These are phyloP conservation scores for Syngnathus floridae DNA, from an alignment of 2,113 vertebrate genomes.

Conservation along the genomic window DNA sequence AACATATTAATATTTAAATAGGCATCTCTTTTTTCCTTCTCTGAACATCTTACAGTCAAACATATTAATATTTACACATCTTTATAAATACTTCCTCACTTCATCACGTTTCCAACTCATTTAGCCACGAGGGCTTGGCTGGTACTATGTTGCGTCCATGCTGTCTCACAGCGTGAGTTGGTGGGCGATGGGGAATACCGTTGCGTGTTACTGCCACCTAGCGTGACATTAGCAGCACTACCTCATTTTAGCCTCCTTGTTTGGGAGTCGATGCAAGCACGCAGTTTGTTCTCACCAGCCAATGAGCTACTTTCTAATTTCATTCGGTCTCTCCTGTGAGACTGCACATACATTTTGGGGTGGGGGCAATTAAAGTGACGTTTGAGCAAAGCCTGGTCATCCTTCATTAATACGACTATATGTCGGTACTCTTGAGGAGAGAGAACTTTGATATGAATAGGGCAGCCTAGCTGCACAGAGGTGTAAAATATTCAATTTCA, in stretches of 20 bases:
- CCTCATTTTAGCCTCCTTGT: conserved; percentile 46
- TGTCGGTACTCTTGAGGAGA: conserved; percentile 23
- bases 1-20: conserved; percentile 52
- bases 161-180: conserved; percentile 13
- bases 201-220: conserved; percentile 71
- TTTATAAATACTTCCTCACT: conserved; percentile 57
- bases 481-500: conserved; percentile 1
- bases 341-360: conserved; percentile 32
- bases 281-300: conserved; percentile 47
- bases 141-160: conserved; percentile 42
- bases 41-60: conserved; percentile 52
- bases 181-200: conserved; percentile 23
- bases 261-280: conserved; percentile 58
- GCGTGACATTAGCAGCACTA: conserved; percentile 64
- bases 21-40: conserved; percentile 35
- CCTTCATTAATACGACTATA: conserved; percentile 8
- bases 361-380: conserved; percentile 10
- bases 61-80: conserved; percentile 53
- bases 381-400: conserved; percentile 13
- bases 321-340: conserved; percentile 34
- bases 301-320: conserved; percentile 67
- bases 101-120: conserved; percentile 4
- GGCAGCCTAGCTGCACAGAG: conserved; percentile 18
- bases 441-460: conserved; percentile 27
- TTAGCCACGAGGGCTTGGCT: not conserved